Conservation (phyloP, 1,140 invertebrate species). For the Drosophila ironensis region DNA sequence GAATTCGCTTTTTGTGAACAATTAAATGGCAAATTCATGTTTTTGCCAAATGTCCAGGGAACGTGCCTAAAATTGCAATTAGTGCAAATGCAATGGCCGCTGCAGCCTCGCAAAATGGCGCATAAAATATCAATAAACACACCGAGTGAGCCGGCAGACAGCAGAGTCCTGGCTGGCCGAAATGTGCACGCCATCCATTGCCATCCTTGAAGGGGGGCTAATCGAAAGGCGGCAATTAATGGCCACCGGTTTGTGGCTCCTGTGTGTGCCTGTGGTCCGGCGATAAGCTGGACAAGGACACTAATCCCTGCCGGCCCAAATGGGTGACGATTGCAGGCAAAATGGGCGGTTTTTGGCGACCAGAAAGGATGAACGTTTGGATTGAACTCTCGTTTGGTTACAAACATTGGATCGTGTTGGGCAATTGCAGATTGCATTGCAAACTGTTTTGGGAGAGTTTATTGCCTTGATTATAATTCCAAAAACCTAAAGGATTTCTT, state of each 20-base stretch:
- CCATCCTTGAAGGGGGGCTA: constrained; percentile 9
- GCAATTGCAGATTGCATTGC: too few relatives aligned
- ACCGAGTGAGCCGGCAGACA: constrained; percentile 36
- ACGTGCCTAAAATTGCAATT: constrained; percentile 76
- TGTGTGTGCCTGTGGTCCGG: constrained; percentile 4
- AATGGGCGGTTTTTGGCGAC: neutral
- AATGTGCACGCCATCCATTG: constrained; percentile 26
- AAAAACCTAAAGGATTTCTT: too few relatives aligned
- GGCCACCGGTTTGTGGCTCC: constrained; percentile 22
- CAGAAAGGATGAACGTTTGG: neutral
- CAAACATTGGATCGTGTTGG: neutral
- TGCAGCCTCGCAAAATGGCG: constrained; percentile 40
- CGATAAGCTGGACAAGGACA: constrained; percentile 19
- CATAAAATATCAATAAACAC: constrained; percentile 78
- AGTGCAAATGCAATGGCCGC: constrained; percentile 53
- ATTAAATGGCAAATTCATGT: constrained; percentile 64
- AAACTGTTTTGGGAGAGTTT: too few relatives aligned
- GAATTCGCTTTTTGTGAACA: constrained; percentile 42
- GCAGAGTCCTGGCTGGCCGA: constrained; percentile 15
- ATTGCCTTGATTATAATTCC: too few relatives aligned
- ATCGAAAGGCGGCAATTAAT: constrained; percentile 48
- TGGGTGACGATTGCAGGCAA: neutral
- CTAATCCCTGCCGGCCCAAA: constrained; percentile 14
- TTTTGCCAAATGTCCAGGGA: constrained; percentile 60
- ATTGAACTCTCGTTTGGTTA: neutral